Evolutionary conservation across 2,113 vertebrate species (phyloP).

Genomic region (Oxyura jamaicensis): DNA sequence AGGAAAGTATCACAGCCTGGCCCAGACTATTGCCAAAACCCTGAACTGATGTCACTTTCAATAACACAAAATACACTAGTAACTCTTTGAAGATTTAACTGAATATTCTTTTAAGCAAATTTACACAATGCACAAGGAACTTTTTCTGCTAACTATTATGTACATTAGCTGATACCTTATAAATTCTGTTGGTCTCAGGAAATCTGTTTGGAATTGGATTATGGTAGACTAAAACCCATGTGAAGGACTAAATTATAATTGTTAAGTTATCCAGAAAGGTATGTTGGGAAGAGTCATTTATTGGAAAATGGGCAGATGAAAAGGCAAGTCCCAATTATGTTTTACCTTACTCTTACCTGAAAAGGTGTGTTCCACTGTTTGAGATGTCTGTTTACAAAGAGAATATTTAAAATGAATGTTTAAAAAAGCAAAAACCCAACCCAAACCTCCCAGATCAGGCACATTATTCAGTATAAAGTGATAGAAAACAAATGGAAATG

Average conservation of each 20-base stretch:
- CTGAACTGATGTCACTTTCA: not conserved
- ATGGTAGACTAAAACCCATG: not conserved
- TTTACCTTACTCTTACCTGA: not conserved
- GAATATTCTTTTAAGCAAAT: not conserved
- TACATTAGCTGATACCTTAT: not conserved
- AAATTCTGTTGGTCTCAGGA: not conserved
- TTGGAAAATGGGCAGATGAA: not conserved
- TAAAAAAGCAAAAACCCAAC: not conserved
- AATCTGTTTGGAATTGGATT: not conserved
- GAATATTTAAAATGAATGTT: not conserved
- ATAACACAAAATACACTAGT: not conserved
- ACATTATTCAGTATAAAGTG: not conserved
- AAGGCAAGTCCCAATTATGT: not conserved
- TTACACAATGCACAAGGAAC: not conserved
- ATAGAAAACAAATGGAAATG: not conserved
- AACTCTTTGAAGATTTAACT: not conserved
- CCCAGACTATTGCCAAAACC: not conserved
- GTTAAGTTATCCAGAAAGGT: not conserved
- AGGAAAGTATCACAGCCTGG: not conserved
- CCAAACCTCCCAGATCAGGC: not conserved
- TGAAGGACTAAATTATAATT: not conserved
- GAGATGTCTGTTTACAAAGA: not conserved
- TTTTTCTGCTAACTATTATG: not conserved
- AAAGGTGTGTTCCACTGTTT: not conserved
- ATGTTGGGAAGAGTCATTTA: not conserved